phyloP scores from a whole-genome alignment of 2,888 invertebrate species.

The Sphecodes monilicornis region DNA sequence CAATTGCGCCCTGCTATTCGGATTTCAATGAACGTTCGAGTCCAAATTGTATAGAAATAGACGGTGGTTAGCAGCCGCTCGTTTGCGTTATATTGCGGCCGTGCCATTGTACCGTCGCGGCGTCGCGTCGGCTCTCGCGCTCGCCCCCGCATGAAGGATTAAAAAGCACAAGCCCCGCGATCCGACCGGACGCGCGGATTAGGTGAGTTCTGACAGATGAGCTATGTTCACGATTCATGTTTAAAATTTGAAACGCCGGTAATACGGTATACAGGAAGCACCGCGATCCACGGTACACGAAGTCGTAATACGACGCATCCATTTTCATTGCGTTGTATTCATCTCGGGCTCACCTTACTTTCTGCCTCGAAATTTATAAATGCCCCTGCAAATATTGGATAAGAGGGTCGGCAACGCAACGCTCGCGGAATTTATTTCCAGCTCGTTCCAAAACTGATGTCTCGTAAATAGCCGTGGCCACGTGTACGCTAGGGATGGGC shows the following conservation, averaged over 20 bases:
- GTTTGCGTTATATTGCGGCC: conserved; percentile 37
- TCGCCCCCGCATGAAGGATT: conserved; percentile 37
- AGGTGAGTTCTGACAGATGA: background rate
- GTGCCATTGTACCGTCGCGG: conserved; percentile 20
- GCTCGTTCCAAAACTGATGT: background rate
- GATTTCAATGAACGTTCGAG: conserved; percentile 60
- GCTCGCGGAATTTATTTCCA: conserved; percentile 1
- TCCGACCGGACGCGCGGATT: background rate
- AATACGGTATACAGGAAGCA: background rate
- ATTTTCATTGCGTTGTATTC: conserved; percentile 32
- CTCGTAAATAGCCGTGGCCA: background rate
- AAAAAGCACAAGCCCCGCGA: conserved; percentile 32
- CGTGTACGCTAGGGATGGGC: background rate
- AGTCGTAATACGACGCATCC: conserved; percentile 28
- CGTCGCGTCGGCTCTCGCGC: background rate
- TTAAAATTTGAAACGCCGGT: conserved; percentile 42
- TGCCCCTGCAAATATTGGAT: conserved; percentile 8
- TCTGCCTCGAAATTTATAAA: conserved; percentile 26
- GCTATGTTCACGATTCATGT: conserved; percentile 17
- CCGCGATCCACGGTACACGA: background rate
- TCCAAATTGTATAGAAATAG: conserved; percentile 52
- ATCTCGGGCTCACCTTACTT: conserved; percentile 20
- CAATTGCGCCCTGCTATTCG: conserved; percentile 58
- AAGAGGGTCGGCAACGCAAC: background rate
- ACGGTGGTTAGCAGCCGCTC: conserved; percentile 40